Percentiles rank a stretch among this genome's conserved stretches.
These are phyloP conservation scores for Carassius carassius DNA, from an alignment of 2,113 vertebrate species.

Conservation along the genomic window DNA sequence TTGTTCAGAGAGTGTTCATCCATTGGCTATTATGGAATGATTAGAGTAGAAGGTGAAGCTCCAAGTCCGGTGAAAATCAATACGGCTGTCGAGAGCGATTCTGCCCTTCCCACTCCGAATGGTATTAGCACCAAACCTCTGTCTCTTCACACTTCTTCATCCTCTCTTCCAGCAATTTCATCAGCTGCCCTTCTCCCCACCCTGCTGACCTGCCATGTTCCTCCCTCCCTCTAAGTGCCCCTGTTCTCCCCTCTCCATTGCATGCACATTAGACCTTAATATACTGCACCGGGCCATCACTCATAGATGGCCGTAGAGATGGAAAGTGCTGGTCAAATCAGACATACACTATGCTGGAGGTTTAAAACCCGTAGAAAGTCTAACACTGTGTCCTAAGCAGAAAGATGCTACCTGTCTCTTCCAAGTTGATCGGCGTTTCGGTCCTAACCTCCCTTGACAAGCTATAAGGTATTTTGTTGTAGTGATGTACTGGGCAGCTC, in stretches of 20 bases:
- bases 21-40: conserved; percentile 99
- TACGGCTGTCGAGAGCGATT: conserved; percentile 98
- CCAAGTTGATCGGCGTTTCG: not conserved
- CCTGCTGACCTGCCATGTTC: conserved; percentile 67
- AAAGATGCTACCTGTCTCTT: too few species aligned
- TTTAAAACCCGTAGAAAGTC: not conserved
- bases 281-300: conserved; percentile 26
- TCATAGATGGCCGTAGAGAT: conserved; percentile 11
- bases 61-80: conserved; percentile 99
- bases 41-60: conserved; percentile 99
- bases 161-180: conserved; percentile 74
- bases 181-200: conserved; percentile 83
- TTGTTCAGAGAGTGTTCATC: conserved; percentile 98
- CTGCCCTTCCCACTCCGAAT: conserved; percentile 81
- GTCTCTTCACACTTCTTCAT: conserved; percentile 80
- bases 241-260: conserved; percentile 23
- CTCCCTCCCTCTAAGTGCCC: conserved; percentile 46
- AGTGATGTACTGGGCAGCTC: too few species aligned
- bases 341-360: not conserved
- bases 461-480: not conserved
- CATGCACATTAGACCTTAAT: conserved; percentile 43
- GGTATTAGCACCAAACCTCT: conserved; percentile 82
- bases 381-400: not conserved
- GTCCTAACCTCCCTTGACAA: not conserved
- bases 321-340: not conserved